These are phyloP conservation scores for Tinea semifulvella DNA, from an alignment of 2,888 invertebrate genomes.

Conservation along the genomic window DNA sequence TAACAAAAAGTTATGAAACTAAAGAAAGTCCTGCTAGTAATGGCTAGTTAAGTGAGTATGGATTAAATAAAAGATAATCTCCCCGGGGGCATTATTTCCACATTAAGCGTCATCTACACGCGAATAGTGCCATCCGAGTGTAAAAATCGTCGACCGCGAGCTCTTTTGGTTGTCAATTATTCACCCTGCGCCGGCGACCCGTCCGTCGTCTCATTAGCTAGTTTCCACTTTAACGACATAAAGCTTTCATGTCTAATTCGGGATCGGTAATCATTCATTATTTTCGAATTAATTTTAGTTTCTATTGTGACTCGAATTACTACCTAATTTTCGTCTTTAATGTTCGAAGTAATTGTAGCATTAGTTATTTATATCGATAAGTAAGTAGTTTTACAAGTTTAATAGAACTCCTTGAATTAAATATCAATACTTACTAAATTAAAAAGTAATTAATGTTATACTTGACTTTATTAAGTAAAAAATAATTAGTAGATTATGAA, in stretches of 20 bases:
- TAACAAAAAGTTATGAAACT: slow-evolving; percentile 10
- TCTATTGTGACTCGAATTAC: slow-evolving; percentile 2
- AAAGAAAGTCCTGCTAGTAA: slow-evolving; percentile 14
- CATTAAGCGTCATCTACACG: slow-evolving; percentile 43
- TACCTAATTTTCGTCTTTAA: slow-evolving; percentile 5
- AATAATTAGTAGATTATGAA: too few relatives aligned
- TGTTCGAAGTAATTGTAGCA: slow-evolving; percentile 1
- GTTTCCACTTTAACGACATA: slow-evolving; percentile 2
- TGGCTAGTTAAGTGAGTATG: slow-evolving; percentile 24
- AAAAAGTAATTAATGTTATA: too few relatives aligned
- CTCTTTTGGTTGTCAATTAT: slow-evolving; percentile 8
- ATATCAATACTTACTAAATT: too few relatives aligned
- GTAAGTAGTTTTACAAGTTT: too few relatives aligned
- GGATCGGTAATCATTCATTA: slow-evolving; percentile 4
- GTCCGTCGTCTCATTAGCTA: slow-evolving; percentile 2
- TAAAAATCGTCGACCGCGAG: slow-evolving; percentile 11
- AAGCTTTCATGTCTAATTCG: slow-evolving; percentile 9
- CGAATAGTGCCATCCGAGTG: slow-evolving; percentile 28
- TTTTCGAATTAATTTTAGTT: slow-evolving; percentile 4
- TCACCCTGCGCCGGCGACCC: slow-evolving; percentile 8
- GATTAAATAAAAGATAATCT: slow-evolving; percentile 56
- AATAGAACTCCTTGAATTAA: too few relatives aligned
- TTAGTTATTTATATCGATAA: not conserved
- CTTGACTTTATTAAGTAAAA: too few relatives aligned
- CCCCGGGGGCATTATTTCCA: slow-evolving; percentile 49